phyloP scores from a whole-genome alignment of 1,140 invertebrate genomes.

The Maconellicoccus hirsutus region DNA sequence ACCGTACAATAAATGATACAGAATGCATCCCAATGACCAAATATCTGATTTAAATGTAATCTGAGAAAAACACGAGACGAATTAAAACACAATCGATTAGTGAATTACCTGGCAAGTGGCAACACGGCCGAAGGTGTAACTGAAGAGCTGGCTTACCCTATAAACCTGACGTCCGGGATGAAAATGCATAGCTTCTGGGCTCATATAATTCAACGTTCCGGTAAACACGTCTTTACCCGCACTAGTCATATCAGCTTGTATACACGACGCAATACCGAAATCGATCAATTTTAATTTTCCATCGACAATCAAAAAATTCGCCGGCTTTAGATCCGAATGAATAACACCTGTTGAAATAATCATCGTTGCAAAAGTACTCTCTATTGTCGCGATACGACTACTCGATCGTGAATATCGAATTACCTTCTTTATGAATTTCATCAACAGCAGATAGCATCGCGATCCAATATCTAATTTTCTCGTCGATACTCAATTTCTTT shows the following conservation, averaged over 20 bases:
- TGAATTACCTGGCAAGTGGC: no score
- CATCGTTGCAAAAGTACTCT: neutral
- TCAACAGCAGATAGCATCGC: slow-evolving; percentile 87
- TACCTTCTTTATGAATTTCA: slow-evolving; percentile 80
- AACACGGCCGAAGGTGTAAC: no score
- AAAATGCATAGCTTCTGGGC: slow-evolving; percentile 76
- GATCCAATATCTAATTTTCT: slow-evolving; percentile 85
- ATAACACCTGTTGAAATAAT: slow-evolving; percentile 63
- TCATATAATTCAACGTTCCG: slow-evolving; percentile 93
- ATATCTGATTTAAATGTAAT: slow-evolving; percentile 89
- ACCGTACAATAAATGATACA: slow-evolving; percentile 86
- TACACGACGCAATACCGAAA: slow-evolving; percentile 90
- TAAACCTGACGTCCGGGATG: slow-evolving; percentile 14
- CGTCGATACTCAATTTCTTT: slow-evolving; percentile 46
- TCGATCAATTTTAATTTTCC: slow-evolving; percentile 90
- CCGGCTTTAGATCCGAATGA: slow-evolving; percentile 93
- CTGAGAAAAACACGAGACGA: slow-evolving; percentile 50
- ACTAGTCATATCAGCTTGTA: slow-evolving; percentile 80
- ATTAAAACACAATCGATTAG: no score
- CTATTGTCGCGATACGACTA: no score
- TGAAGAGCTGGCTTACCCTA: neutral
- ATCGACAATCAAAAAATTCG: slow-evolving; percentile 84
- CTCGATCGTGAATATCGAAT: no score
- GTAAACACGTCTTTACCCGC: slow-evolving; percentile 66
- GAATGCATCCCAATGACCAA: slow-evolving; percentile 94